These are phyloP conservation scores for Nycticebus coucang DNA, from an alignment of 2,113 vertebrate species.

Conservation along the genomic window DNA sequence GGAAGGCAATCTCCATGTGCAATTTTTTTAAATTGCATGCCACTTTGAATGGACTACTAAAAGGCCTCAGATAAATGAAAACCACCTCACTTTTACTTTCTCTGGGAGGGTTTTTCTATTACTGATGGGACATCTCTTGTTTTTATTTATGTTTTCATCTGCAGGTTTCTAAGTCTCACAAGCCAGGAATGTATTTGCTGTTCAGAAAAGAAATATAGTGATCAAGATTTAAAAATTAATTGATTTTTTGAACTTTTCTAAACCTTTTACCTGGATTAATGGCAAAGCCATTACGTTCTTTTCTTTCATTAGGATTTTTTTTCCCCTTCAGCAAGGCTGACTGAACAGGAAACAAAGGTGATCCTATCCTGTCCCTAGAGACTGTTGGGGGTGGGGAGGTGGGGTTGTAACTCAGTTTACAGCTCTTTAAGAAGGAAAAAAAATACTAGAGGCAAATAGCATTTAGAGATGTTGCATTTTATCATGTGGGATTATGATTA, in stretches of 20 bases:
- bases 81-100: constrained; percentile 40
- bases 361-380: constrained; percentile 87
- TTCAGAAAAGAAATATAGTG: constrained; percentile 48
- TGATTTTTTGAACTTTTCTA: constrained; percentile 86
- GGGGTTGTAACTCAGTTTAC: constrained; percentile 89
- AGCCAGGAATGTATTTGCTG: constrained; percentile 53
- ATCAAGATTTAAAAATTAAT: constrained; percentile 82
- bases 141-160: constrained; percentile 42
- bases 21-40: background rate
- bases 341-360: constrained; percentile 88
- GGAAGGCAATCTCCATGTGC: background rate
- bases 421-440: constrained; percentile 82
- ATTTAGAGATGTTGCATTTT: constrained; percentile 65
- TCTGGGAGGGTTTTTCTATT: constrained; percentile 42
- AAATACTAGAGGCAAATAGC: constrained; percentile 22
- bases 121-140: constrained; percentile 36
- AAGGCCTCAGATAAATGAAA: constrained; percentile 53
- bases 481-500: constrained; percentile 1
- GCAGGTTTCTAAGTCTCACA: constrained; percentile 32
- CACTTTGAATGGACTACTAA: constrained; percentile 15
- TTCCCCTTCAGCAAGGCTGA: constrained; percentile 88
- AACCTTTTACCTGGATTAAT: constrained; percentile 85
- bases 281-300: constrained; percentile 91
- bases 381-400: constrained; percentile 83
- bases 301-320: constrained; percentile 92